These are phyloP conservation scores for Salvelinus alpinus DNA, from an alignment of 2,113 vertebrate genomes.

Conservation along the genomic window DNA sequence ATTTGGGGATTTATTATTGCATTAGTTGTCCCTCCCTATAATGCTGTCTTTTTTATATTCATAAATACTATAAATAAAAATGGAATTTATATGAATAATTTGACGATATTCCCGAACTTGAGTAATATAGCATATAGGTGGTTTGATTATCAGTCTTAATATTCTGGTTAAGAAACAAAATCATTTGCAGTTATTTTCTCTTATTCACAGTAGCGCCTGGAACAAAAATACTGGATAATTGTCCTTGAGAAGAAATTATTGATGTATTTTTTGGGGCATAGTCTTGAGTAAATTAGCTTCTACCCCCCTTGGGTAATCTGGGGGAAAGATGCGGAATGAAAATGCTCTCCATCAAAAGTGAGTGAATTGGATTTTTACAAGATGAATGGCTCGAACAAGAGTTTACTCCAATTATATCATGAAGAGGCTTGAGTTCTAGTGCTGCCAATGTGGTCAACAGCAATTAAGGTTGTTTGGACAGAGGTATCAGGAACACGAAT, in stretches of 20 bases:
- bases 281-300: conserved; percentile 59
- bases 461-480: conserved; percentile 58
- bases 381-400: conserved; percentile 67
- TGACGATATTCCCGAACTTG: too few species aligned
- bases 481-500: conserved; percentile 51
- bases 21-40: too few species aligned
- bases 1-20: too few species aligned
- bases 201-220: conserved; percentile 14
- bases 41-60: too few species aligned
- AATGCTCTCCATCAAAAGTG: conserved; percentile 66
- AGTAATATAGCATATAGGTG: too few species aligned
- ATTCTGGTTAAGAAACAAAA: conserved; percentile 23
- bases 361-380: conserved; percentile 71
- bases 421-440: conserved; percentile 52
- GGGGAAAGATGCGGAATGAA: conserved; percentile 47
- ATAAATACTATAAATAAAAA: too few species aligned
- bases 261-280: conserved; percentile 43
- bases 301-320: conserved; percentile 43
- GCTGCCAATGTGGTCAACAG: conserved; percentile 57
- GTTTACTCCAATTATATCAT: conserved; percentile 68
- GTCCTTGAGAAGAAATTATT: conserved; percentile 58
- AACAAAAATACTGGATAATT: conserved; percentile 20
- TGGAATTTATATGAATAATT: too few species aligned
- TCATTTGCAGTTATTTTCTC: conserved; percentile 17
- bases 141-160: conserved; percentile 10